phyloP scores from a whole-genome alignment of 2,797 vertebrate species.

The Xiphorhynchus erythropygius region DNA sequence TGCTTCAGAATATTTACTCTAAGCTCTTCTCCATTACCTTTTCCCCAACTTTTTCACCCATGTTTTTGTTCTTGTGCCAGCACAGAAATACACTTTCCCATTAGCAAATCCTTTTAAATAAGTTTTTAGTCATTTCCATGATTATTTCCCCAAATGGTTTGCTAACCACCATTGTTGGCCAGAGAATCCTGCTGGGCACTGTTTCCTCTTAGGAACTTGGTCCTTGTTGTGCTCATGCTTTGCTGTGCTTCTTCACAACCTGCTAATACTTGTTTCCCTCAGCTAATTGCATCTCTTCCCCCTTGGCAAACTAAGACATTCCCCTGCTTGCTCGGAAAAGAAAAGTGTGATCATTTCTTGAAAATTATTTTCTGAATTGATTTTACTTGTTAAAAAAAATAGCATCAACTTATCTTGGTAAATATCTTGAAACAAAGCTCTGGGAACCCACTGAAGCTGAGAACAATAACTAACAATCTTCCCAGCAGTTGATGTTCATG shows the following conservation, averaged over 20 bases:
- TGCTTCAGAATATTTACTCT: slow-evolving; percentile 32
- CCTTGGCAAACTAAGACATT: neutral
- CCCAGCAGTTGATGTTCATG: neutral
- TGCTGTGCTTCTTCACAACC: neutral
- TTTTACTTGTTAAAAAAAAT: neutral
- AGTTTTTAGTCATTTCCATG: neutral
- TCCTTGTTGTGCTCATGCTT: neutral
- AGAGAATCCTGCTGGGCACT: neutral
- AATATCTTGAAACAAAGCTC: neutral
- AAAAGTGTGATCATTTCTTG: neutral
- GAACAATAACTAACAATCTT: neutral
- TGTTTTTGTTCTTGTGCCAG: neutral
- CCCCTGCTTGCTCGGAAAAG: neutral
- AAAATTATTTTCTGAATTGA: neutral
- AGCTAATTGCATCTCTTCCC: neutral
- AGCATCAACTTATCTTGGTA: neutral
- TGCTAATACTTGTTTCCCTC: neutral
- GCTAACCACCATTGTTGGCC: neutral
- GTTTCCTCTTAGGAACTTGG: neutral
- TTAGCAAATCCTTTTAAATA: neutral
- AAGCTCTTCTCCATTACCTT: neutral
- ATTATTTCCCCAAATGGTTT: neutral
- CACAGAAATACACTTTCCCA: neutral
- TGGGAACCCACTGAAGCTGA: neutral
- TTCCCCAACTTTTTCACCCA: neutral